Conservation (phyloP, 2,797 vertebrate species). For the Pelochelys cantorii region DNA sequence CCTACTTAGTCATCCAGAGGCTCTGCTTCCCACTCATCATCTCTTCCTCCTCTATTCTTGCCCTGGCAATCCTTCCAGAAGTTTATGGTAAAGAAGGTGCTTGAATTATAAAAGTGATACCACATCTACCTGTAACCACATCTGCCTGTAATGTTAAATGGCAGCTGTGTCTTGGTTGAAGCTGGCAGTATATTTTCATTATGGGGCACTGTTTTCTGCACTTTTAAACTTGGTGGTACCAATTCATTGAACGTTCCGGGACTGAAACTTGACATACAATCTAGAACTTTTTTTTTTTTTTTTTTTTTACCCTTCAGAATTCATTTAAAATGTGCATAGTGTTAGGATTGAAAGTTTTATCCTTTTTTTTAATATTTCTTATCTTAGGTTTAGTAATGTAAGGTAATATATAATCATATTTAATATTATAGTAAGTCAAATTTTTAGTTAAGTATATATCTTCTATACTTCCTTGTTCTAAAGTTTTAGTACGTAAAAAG, state of each 20-base stretch:
- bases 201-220: background rate
- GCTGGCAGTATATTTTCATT: background rate
- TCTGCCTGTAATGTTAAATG: fast-evolving
- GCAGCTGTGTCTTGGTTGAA: background rate
- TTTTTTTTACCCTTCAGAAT: background rate
- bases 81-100: background rate
- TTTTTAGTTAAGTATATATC: no score
- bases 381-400: no score
- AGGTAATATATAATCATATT: no score
- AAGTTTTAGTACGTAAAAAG: no score
- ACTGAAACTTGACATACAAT: background rate
- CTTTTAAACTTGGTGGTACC: background rate
- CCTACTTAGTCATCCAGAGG: fast-evolving
- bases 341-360: no score
- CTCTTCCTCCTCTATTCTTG: background rate
- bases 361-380: no score
- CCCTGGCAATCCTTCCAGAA: background rate
- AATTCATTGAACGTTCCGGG: background rate
- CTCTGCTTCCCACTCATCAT: background rate
- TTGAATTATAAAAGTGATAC: background rate
- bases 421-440: no score
- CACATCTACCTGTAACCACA: fast-evolving
- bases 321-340: background rate
- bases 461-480: no score
- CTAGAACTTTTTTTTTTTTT: background rate